Percentiles rank a stretch among this genome's conserved stretches.
phyloP scores from a whole-genome alignment of 2,797 vertebrate genomes.

The Enteromius paludinosus region DNA sequence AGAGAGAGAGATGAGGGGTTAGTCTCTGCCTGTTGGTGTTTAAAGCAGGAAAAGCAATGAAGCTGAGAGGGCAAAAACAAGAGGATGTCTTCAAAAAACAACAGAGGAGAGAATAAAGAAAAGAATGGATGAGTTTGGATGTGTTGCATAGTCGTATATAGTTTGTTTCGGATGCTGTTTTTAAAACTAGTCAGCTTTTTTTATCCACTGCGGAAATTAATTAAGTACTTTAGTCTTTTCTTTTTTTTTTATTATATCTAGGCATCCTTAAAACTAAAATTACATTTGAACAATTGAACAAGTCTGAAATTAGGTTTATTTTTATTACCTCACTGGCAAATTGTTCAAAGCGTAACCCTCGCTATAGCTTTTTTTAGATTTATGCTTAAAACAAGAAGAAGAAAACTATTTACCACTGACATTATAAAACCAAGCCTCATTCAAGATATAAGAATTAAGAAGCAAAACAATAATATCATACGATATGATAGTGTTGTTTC shows the following conservation, averaged over 20 bases:
- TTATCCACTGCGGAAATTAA: background rate
- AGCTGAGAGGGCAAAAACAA: constrained; percentile 38
- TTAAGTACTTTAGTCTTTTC: background rate
- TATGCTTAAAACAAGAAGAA: background rate
- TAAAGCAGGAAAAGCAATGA: constrained; percentile 39
- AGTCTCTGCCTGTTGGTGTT: constrained; percentile 44
- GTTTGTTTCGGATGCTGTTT: constrained; percentile 27
- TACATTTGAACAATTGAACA: background rate
- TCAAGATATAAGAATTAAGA: background rate
- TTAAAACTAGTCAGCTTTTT: background rate
- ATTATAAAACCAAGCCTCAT: background rate
- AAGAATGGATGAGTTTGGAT: background rate
- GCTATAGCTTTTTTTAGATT: background rate
- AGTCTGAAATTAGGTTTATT: background rate
- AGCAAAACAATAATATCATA: background rate
- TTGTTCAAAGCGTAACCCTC: background rate
- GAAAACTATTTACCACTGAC: background rate
- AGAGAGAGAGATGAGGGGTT: constrained; percentile 32
- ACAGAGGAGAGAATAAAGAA: constrained; percentile 4
- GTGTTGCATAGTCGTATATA: background rate
- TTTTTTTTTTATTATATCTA: background rate
- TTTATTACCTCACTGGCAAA: background rate
- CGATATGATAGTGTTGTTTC: background rate
- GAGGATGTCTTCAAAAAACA: constrained; percentile 39
- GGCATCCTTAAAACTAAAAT: constrained; percentile 10